Evolutionary conservation across 2,888 invertebrate species (phyloP).

Genomic region (Coenonympha glycerion): DNA sequence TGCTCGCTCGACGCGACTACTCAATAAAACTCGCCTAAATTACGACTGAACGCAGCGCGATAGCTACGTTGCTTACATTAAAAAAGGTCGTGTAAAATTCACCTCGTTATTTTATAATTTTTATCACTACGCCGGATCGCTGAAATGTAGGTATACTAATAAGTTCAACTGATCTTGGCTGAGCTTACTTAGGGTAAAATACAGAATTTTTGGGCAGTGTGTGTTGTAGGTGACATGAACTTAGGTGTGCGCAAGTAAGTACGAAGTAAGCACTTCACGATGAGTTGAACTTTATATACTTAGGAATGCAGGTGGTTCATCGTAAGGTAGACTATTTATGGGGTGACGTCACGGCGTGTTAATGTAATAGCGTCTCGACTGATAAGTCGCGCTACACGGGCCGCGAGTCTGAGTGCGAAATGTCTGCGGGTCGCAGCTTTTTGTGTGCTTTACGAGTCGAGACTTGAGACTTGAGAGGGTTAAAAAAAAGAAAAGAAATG

Average conservation of each 20-base stretch:
- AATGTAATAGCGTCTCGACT: slow-evolving; percentile 16
- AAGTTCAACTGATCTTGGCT: too few species aligned
- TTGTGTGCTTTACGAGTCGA: slow-evolving; percentile 20
- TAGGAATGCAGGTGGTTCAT: too few species aligned
- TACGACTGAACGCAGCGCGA: not conserved
- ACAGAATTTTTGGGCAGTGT: too few species aligned
- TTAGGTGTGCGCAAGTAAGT: too few species aligned
- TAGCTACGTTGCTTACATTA: not conserved
- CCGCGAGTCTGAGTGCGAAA: slow-evolving; percentile 14
- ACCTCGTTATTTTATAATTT: slow-evolving; percentile 8
- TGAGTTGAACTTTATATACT: too few species aligned
- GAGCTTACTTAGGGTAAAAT: too few species aligned
- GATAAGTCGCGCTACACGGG: slow-evolving; percentile 18
- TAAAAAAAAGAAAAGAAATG: slow-evolving; percentile 7
- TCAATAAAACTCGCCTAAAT: not conserved
- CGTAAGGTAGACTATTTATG: slow-evolving; percentile 14
- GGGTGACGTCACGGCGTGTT: slow-evolving; percentile 15
- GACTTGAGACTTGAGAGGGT: not conserved
- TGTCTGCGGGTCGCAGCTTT: slow-evolving; percentile 16
- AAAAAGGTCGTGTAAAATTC: slow-evolving; percentile 11
- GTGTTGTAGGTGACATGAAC: too few species aligned
- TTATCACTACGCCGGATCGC: slow-evolving; percentile 7
- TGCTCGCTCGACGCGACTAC: not conserved
- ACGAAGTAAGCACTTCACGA: too few species aligned
- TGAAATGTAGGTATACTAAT: not conserved